These are phyloP conservation scores for Acleris emargana DNA, from an alignment of 2,888 invertebrate species.

Conservation along the genomic window DNA sequence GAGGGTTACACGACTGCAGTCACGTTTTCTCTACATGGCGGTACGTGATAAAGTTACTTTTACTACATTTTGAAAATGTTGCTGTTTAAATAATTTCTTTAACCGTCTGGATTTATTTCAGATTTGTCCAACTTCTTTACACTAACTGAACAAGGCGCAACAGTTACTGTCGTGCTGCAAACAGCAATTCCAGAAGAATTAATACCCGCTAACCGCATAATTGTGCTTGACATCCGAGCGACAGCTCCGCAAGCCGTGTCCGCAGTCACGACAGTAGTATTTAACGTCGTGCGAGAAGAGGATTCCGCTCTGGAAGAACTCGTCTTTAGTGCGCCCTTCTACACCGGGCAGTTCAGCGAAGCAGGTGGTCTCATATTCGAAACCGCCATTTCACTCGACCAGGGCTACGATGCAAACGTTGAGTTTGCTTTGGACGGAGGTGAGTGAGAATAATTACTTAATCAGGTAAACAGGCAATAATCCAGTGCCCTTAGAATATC, in stretches of 20 bases:
- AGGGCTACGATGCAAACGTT: constrained; percentile 20
- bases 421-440: constrained; percentile 22
- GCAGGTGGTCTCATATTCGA: constrained; percentile 12
- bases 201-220: constrained; percentile 22
- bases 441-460: not conserved
- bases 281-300: constrained; percentile 9
- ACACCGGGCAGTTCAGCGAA: constrained; percentile 27
- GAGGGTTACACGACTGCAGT: constrained; percentile 41
- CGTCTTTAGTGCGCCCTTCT: constrained; percentile 24
- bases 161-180: constrained; percentile 23
- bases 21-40: too few relatives aligned
- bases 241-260: constrained; percentile 23
- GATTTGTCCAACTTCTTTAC: constrained; percentile 20
- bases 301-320: not conserved
- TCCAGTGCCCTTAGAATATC: too few relatives aligned
- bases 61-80: too few relatives aligned
- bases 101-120: constrained; percentile 3
- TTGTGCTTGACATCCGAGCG: constrained; percentile 22
- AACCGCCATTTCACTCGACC: constrained; percentile 9
- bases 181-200: constrained; percentile 23
- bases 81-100: too few relatives aligned
- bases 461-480: too few relatives aligned
- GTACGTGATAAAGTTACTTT: too few relatives aligned
- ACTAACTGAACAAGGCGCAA: not conserved
- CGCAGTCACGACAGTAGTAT: constrained; percentile 28